A percentile compares a stretch with the other conserved stretches of the same genome.
Conservation (phyloP, 2,797 vertebrate species). For the Leptatherina wallacei region DNA sequence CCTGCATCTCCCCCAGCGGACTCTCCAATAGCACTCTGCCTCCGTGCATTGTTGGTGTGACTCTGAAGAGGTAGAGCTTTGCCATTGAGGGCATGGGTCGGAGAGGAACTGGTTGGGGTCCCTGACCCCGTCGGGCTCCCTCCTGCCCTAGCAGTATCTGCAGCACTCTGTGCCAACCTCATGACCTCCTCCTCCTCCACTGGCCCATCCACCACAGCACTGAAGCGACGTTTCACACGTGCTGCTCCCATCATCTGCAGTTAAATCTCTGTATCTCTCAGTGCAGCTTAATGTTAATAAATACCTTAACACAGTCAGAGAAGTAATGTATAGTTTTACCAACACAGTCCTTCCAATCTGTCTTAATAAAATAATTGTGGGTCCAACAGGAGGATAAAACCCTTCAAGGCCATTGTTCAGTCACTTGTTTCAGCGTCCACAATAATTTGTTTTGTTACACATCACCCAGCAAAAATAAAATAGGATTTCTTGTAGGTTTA, state of each 20-base stretch:
- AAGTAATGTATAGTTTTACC: conserved; percentile 7
- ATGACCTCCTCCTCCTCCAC: conserved; percentile 87
- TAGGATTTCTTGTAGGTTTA: conserved; percentile 20
- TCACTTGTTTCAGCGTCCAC: conserved; percentile 31
- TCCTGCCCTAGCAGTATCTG: conserved; percentile 71
- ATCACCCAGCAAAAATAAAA: conserved; percentile 29
- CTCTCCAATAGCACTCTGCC: conserved; percentile 61
- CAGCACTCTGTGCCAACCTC: conserved; percentile 83
- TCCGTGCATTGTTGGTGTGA: conserved; percentile 68
- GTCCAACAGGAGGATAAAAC: conserved; percentile 38
- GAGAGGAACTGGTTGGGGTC: conserved; percentile 67
- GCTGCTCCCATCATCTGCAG: conserved; percentile 80
- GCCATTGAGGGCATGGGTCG: conserved; percentile 76
- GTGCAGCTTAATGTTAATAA: conserved; percentile 21
- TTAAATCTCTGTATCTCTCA: conserved; percentile 23
- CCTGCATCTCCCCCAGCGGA: conserved; percentile 57
- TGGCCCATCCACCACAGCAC: conserved; percentile 84
- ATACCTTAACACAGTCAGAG: conserved; percentile 21
- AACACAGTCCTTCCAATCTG: conserved; percentile 25
- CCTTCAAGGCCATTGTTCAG: conserved; percentile 37
- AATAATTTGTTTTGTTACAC: conserved; percentile 22
- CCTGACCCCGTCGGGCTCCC: conserved; percentile 66
- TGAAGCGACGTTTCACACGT: conserved; percentile 87
- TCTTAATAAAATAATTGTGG: conserved; percentile 26
- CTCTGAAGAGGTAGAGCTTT: conserved; percentile 71